Conservation (phyloP, 2,113 vertebrate genomes). For the Carassius auratus region DNA sequence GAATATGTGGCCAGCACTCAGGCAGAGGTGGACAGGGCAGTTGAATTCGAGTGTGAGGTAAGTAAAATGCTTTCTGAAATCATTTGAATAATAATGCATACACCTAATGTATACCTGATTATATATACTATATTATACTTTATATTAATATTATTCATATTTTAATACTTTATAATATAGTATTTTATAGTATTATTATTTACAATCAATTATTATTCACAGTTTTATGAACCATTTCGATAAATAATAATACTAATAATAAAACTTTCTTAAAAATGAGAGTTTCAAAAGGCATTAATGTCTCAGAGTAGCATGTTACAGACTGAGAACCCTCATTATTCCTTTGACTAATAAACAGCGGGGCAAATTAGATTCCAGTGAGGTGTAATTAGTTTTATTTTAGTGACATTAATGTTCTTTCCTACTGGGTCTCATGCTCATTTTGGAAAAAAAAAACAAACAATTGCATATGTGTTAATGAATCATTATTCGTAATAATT, state of each 20-base stretch:
- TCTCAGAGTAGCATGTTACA: background rate
- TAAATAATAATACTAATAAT: too few species aligned
- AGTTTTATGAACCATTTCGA: too few species aligned
- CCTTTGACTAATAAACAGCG: background rate
- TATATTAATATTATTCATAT: too few species aligned
- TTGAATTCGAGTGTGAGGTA: constrained; percentile 96
- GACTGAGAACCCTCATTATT: background rate
- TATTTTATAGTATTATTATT: too few species aligned
- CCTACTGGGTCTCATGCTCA: background rate
- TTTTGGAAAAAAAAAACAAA: background rate
- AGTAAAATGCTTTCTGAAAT: constrained; percentile 32
- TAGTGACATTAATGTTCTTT: constrained; percentile 18
- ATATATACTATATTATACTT: too few species aligned
- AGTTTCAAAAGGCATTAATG: background rate
- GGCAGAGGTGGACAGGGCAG: constrained; percentile 84
- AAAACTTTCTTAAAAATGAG: too few species aligned
- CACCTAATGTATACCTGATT: background rate
- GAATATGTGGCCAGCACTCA: constrained; percentile 88
- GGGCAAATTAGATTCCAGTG: constrained; percentile 7
- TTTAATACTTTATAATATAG: too few species aligned
- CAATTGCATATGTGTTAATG: background rate
- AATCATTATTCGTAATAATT: background rate
- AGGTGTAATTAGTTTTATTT: constrained; percentile 24
- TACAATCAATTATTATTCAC: too few species aligned
- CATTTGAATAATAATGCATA: background rate